phyloP scores from a whole-genome alignment of 2,113 vertebrate species.

The Nerophis lumbriciformis region DNA sequence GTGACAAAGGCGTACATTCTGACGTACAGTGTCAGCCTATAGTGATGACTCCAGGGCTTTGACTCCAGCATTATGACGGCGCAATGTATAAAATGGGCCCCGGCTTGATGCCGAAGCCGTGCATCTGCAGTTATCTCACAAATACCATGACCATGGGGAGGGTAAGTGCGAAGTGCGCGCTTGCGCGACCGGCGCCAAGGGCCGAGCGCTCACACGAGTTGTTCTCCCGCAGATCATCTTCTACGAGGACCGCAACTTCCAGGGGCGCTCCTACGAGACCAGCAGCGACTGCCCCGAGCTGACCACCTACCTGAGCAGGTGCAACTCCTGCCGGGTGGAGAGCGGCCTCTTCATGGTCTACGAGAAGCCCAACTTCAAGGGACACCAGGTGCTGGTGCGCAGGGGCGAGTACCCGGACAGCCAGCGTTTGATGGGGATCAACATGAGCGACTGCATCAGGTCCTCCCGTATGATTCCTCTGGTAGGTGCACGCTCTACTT shows the following conservation, averaged over 20 bases:
- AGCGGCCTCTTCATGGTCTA: constrained; percentile 62
- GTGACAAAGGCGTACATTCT: constrained; percentile 31
- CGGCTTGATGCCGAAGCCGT: constrained; percentile 34
- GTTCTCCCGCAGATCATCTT: constrained; percentile 60
- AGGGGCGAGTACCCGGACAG: constrained; percentile 59
- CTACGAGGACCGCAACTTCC: constrained; percentile 67
- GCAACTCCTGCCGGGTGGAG: constrained; percentile 61
- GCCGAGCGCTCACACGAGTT: background rate
- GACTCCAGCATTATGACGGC: constrained; percentile 39
- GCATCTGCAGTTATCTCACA: constrained; percentile 41
- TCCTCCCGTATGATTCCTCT: constrained; percentile 62
- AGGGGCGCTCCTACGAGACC: constrained; percentile 59
- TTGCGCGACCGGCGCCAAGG: no score
- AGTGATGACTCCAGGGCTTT: constrained; percentile 57
- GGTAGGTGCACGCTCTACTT: constrained; percentile 28
- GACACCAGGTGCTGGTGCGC: constrained; percentile 57
- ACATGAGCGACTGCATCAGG: constrained; percentile 50
- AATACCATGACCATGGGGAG: constrained; percentile 56
- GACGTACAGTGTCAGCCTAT: constrained; percentile 28
- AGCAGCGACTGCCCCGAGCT: constrained; percentile 60
- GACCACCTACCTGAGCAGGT: constrained; percentile 54
- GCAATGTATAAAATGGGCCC: constrained; percentile 60
- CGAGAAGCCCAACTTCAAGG: constrained; percentile 51
- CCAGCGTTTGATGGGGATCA: constrained; percentile 38
- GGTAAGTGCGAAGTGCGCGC: constrained; percentile 43